Percentiles rank a stretch among this genome's conserved stretches.
Evolutionary conservation across 2,797 vertebrate genomes (phyloP).

Genomic region (Pogoniulus pusillus): DNA sequence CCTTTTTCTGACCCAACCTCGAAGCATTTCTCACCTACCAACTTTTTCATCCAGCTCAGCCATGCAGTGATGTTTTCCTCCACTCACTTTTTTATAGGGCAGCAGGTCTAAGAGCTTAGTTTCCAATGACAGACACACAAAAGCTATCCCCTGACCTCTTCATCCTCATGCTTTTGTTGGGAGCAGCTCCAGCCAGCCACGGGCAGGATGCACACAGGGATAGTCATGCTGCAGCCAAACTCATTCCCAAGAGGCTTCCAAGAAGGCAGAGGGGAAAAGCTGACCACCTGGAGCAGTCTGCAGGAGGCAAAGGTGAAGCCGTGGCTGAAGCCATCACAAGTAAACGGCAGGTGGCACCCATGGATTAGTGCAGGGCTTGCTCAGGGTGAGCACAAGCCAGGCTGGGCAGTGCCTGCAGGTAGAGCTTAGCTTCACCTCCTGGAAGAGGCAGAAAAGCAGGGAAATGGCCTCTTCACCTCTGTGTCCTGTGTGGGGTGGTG

Average conservation of each 20-base stretch:
- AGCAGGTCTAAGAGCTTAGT: background rate
- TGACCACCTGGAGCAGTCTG: background rate
- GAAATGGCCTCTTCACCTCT: background rate
- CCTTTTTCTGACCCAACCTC: background rate
- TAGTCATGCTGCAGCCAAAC: background rate
- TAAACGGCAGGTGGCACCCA: slow-evolving; percentile 54
- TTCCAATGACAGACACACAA: background rate
- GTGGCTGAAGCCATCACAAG: background rate
- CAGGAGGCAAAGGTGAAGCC: background rate
- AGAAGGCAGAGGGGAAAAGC: background rate
- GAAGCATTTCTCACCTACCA: background rate
- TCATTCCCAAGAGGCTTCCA: accelerated
- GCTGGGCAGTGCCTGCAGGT: background rate
- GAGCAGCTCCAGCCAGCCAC: background rate
- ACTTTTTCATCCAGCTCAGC: background rate
- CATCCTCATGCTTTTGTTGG: background rate
- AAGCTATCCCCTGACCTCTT: background rate
- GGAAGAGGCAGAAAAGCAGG: too few relatives aligned
- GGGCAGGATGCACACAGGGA: accelerated
- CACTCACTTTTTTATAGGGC: background rate
- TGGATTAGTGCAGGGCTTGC: background rate
- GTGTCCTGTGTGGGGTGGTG: background rate
- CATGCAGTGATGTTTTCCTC: background rate
- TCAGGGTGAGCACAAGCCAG: background rate
- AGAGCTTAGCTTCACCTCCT: background rate